Percentiles rank a stretch among this genome's conserved stretches.
Conservation (phyloP, 2,113 vertebrate genomes). For the Theristicus caerulescens region DNA sequence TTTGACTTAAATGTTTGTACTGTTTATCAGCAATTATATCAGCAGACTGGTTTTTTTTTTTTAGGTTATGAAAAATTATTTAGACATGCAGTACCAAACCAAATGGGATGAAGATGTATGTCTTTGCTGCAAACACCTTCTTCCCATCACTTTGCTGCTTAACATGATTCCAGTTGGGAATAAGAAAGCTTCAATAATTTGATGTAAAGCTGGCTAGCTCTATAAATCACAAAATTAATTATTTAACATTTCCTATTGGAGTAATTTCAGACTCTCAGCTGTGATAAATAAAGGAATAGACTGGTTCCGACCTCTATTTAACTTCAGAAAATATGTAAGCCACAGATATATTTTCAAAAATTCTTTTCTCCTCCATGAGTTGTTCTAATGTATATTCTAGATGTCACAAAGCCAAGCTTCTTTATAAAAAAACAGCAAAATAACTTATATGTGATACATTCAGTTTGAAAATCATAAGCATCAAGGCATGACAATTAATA, state of each 20-base stretch:
- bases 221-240: neutral
- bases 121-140: neutral
- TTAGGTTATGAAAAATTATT: neutral
- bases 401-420: neutral
- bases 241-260: neutral
- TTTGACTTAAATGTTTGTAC: neutral
- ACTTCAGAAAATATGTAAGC: neutral
- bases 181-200: neutral
- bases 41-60: neutral
- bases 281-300: neutral
- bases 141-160: neutral
- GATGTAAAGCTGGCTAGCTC: neutral
- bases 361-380: neutral
- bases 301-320: neutral
- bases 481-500: neutral
- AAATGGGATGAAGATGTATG: neutral
- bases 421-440: neutral
- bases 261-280: neutral
- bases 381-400: neutral
- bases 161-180: neutral
- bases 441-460: neutral
- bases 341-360: neutral
- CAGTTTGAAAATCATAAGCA: neutral
- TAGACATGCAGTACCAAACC: neutral
- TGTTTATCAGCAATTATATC: neutral